Conservation (phyloP, 1,140 invertebrate genomes). For the Diorhabda sublineata region DNA sequence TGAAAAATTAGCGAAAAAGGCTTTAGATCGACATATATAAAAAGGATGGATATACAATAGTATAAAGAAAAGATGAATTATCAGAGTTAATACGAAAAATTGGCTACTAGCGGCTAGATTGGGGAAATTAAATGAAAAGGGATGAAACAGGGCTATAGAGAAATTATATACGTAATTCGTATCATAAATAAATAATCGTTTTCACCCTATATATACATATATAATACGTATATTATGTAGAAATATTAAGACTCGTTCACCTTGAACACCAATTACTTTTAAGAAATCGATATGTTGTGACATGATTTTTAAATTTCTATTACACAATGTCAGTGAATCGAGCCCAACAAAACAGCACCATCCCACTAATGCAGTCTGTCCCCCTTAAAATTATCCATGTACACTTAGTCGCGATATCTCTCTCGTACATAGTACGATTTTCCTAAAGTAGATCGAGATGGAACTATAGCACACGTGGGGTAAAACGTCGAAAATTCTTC, state of each 20-base stretch:
- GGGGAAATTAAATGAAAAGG: no score
- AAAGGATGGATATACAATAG: no score
- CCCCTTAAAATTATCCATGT: slow-evolving; percentile 21
- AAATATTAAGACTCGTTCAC: neutral
- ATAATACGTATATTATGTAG: no score
- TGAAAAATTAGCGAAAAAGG: no score
- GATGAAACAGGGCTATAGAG: no score
- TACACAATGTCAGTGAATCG: slow-evolving; percentile 34
- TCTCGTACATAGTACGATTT: neutral
- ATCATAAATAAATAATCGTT: no score
- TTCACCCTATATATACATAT: no score
- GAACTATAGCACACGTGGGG: slow-evolving; percentile 19
- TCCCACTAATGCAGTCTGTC: slow-evolving; percentile 34
- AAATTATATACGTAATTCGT: no score
- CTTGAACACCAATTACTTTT: neutral
- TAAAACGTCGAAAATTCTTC: slow-evolving; percentile 28
- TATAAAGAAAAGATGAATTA: no score
- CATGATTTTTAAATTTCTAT: slow-evolving; percentile 35
- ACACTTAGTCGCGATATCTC: slow-evolving; percentile 13
- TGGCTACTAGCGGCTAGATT: no score
- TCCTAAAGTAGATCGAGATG: neutral
- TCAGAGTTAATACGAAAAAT: no score
- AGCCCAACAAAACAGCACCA: slow-evolving; percentile 18
- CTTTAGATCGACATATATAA: no score
- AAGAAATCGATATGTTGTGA: slow-evolving; percentile 20